Evolutionary conservation across 2,797 vertebrate genomes (phyloP), one percentile per base, ranked within the genome.

Genomic region (Hydrophis major): DNA sequence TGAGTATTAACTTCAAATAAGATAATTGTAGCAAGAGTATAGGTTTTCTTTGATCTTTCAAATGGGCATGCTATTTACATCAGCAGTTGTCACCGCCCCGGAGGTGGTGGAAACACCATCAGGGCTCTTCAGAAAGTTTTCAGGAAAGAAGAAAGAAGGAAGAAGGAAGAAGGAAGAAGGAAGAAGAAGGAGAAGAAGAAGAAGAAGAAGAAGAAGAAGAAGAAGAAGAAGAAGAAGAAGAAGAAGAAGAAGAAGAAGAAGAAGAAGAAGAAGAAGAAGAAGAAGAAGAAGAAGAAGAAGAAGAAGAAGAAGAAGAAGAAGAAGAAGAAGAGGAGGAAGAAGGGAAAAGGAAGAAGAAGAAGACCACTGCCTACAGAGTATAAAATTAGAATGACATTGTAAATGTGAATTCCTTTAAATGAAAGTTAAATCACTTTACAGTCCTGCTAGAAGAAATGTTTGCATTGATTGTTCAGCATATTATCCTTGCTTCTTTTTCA

Each of bases 21-120:
- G 74, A 95, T 87, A 74, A 87, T 93, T 94, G 91, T 94, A 89
- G 94, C 94, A 95, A 95, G 96, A 94, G 91, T 89, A 37, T 91
- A 94, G 87, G 94, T 96, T 93, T 96, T 94, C 90, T 0, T 61
- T 95, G 93, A 93, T 94, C 95, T 96, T 93, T 96, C 4, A 88
- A 92, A n/a, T 0, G 0, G 92, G 89, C 74, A 50, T 25, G 93
- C 92, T 97, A 94, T 97, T 97, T 96, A 96, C 96, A 96, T 97
- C 96, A 97, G 95, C 93, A 0, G 90, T 95, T 97, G 95, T 96
- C 95, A 96, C 94, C 93, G 97, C 95, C 94, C 95, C 94, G 97
- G 97, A 95, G 96, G 96, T 96, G 96, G 97, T 37, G 98, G 97
- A 97, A 98, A 98, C 97, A 97, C 96, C 97, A 93, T 86, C 10